A percentile compares a stretch with the other conserved stretches of the same genome.
Conservation (phyloP, 1,140 invertebrate genomes). For the Diploscapter pachys region DNA sequence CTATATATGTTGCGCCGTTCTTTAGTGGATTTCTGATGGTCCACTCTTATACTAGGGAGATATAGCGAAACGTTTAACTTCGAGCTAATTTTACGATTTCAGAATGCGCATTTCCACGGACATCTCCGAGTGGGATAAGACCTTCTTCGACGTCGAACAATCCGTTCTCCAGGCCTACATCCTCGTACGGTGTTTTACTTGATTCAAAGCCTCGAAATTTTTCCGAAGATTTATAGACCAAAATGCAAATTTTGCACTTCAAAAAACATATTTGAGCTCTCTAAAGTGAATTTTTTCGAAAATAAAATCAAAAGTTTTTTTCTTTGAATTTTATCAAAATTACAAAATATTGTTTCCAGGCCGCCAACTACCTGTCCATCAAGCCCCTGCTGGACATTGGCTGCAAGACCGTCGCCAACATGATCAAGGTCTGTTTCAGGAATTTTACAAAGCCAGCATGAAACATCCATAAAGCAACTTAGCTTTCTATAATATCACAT, state of each 20-base stretch:
- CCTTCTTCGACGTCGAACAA: not conserved
- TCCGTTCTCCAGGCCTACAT: too few species aligned
- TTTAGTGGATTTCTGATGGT: too few species aligned
- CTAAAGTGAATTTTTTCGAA: not conserved
- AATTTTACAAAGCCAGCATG: conserved; percentile 9
- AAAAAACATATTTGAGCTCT: not conserved
- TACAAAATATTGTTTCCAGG: not conserved
- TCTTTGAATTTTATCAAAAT: not conserved
- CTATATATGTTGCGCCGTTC: too few species aligned
- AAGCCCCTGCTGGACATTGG: not conserved
- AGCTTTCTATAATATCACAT: conserved; percentile 13
- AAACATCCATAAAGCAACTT: not conserved
- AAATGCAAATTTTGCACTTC: not conserved
- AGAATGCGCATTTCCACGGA: not conserved
- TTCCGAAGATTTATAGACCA: not conserved
- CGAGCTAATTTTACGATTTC: not conserved
- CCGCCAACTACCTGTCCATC: conserved; percentile 15
- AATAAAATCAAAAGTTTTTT: not conserved
- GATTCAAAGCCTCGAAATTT: too few species aligned
- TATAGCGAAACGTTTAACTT: too few species aligned
- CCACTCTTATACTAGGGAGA: too few species aligned
- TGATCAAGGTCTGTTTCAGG: conserved; percentile 19
- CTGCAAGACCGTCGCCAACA: conserved; percentile 15
- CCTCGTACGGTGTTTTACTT: too few species aligned
- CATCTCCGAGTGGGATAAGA: not conserved